phyloP scores from a whole-genome alignment of 2,113 vertebrate genomes.

The Leptosomus discolor region DNA sequence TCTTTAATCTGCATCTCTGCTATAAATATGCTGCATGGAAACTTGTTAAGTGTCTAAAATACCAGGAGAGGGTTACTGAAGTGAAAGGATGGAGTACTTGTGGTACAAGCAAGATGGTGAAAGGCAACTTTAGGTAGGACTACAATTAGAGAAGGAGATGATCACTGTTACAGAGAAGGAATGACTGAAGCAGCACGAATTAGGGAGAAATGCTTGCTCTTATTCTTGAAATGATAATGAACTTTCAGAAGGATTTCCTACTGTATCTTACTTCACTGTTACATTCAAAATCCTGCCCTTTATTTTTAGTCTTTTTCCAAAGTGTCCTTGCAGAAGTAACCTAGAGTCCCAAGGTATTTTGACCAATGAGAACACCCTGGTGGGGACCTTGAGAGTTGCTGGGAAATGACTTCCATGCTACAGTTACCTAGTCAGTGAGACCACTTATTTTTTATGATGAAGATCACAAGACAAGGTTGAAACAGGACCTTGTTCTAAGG shows the following conservation, averaged over 20 bases:
- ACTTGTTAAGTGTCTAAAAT: neutral
- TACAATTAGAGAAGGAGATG: neutral
- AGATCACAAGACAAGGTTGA: neutral
- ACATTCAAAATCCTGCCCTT: neutral
- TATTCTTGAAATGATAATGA: neutral
- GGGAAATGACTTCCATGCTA: neutral
- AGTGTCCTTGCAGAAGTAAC: neutral
- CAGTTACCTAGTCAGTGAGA: neutral
- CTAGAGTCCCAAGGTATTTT: neutral
- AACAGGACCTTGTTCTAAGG: neutral
- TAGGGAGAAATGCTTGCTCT: neutral
- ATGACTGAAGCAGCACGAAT: neutral
- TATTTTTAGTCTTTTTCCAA: neutral
- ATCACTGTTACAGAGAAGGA: neutral
- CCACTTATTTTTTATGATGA: neutral
- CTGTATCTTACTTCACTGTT: neutral
- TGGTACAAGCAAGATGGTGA: neutral
- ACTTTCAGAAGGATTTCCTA: neutral
- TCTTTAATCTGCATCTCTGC: neutral
- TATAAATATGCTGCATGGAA: neutral
- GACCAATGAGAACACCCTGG: neutral
- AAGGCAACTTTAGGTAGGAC: neutral
- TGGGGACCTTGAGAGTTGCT: neutral
- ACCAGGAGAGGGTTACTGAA: neutral
- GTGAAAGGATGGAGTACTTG: neutral